Conservation (phyloP, 2,888 invertebrate genomes). For the Bhutanitis thaidina region DNA sequence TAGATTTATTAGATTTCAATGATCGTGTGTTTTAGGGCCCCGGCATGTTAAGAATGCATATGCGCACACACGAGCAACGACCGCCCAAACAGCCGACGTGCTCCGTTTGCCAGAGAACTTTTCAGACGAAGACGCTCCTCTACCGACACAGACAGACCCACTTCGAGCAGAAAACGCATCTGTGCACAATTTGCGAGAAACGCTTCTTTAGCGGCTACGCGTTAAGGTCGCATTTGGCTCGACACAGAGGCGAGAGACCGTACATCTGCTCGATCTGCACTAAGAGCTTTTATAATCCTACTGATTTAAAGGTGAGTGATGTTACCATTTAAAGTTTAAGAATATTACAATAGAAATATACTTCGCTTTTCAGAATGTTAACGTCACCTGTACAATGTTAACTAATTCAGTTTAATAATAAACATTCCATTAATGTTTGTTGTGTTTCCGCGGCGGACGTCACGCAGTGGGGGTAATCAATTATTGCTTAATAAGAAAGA, state of each 20-base stretch:
- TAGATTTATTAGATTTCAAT: too few relatives aligned
- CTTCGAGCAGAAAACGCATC: slow-evolving; percentile 77
- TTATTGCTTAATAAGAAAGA: too few relatives aligned
- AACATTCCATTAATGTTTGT: too few relatives aligned
- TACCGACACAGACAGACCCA: slow-evolving; percentile 82
- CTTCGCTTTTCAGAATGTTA: too few relatives aligned
- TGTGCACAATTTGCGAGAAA: slow-evolving; percentile 73
- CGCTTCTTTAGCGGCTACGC: slow-evolving; percentile 74
- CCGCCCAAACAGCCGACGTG: slow-evolving; percentile 81
- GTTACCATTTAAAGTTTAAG: not conserved
- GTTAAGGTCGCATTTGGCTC: slow-evolving; percentile 71
- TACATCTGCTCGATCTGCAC: slow-evolving; percentile 78
- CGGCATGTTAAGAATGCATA: slow-evolving; percentile 83
- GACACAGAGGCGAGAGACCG: slow-evolving; percentile 74
- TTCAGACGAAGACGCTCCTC: slow-evolving; percentile 80
- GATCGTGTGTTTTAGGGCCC: slow-evolving; percentile 61
- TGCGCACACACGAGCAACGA: slow-evolving; percentile 81
- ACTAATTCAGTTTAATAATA: too few relatives aligned
- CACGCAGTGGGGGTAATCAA: too few relatives aligned
- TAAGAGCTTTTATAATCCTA: slow-evolving; percentile 79
- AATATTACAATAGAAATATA: too few relatives aligned
- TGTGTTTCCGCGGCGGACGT: too few relatives aligned
- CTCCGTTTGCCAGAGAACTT: slow-evolving; percentile 80
- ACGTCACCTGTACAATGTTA: too few relatives aligned
- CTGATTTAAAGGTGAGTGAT: slow-evolving; percentile 71